Base-by-base conservation (phyloP, 2,888 invertebrate genomes). In the Zhengitettix transpicula region DNA sequence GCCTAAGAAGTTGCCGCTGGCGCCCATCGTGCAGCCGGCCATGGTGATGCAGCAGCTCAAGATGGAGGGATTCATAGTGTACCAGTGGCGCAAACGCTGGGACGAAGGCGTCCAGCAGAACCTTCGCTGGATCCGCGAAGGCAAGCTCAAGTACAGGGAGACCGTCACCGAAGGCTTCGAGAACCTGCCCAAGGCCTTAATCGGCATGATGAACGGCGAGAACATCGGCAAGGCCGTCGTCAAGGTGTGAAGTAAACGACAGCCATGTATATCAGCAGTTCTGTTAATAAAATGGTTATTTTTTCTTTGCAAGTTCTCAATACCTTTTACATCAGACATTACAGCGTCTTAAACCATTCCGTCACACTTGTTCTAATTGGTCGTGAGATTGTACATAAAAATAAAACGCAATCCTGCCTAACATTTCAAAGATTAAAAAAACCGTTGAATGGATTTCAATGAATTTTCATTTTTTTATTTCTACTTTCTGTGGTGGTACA, bases 171-270 rank as follows among this genome's bases (percentile, higher is more conserved):
- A 83, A 62, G 87, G 87, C 1, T 87, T 88, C 71, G 84, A 85
- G 63, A 84, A 85, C 65, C 82, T 84, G 79, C 82, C 83, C 2
- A 75, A 81, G 56, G 85, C 87, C 44, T 80, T 87, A 61, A 74
- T 80, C 58, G 83, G 80, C 15, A 77, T 87, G 69, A 71, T 81
- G 60, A 67, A 70, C 58, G 87, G 87, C 47, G 79, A 81, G 67
- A 87, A 85, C 70, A 76, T 75, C 40, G 88, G 87, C 57, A 87
- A 87, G 75, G 83, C 84, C 42, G 71, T 87, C 62, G 81, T 87
- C 14, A 80, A 81, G 75, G 75, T 76, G 7, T 81, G 51, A 61
- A 44, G 79, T 81, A 67, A 86, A 84, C 70, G 76, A 28, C 28
- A 5, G 28, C 7, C 28, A 28, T 28, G 28, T 28, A 28, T 2